These are phyloP conservation scores for Phenganax stokvisi DNA, from an alignment of 92 coral and sea anemone genomes.

Conservation along the genomic window DNA sequence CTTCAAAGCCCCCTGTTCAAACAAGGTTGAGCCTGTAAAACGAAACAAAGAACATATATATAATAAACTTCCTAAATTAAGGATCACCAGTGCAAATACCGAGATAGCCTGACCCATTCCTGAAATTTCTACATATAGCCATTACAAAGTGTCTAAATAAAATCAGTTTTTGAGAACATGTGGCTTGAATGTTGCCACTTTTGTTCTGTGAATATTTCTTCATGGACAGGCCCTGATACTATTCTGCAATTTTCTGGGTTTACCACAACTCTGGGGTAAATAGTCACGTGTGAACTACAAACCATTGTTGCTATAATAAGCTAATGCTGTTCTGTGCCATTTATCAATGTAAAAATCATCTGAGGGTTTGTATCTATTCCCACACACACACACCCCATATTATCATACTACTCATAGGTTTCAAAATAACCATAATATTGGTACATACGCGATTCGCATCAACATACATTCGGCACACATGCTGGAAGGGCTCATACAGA, in stretches of 20 bases:
- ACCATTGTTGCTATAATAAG: background rate
- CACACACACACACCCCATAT: no score
- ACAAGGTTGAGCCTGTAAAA: conserved; percentile 47
- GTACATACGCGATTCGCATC: background rate
- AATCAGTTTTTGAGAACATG: background rate
- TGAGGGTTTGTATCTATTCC: no score
- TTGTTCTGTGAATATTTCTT: no score
- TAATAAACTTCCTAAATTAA: background rate
- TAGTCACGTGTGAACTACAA: conserved; percentile 28
- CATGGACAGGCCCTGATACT: background rate
- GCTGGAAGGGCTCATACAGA: conserved; percentile 33
- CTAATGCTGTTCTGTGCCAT: background rate
- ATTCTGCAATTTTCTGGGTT: background rate
- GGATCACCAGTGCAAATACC: background rate
- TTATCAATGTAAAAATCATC: background rate
- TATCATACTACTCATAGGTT: no score
- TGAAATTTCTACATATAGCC: background rate
- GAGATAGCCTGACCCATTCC: background rate
- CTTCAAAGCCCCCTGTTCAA: conserved; percentile 42
- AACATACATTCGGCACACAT: conserved; percentile 32
- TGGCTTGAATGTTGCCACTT: background rate
- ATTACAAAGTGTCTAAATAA: background rate
- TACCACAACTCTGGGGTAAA: background rate
- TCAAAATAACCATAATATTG: no score
- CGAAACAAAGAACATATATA: conserved; percentile 14